These are phyloP conservation scores for Heloderma charlesbogerti DNA, from an alignment of 2,113 vertebrate genomes.

Conservation along the genomic window DNA sequence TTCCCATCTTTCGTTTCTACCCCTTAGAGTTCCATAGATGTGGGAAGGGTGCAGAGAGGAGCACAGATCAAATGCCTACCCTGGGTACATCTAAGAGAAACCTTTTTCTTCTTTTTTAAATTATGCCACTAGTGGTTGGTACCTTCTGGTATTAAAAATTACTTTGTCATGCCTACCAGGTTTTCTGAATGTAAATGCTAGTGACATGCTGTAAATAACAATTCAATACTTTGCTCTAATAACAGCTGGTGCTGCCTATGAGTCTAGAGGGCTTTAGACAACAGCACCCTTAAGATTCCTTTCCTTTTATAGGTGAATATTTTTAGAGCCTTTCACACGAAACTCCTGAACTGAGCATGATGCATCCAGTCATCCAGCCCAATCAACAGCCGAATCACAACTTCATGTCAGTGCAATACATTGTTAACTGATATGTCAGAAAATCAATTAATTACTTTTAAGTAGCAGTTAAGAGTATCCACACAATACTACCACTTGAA, in stretches of 20 bases:
- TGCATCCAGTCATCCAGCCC: constrained; percentile 64
- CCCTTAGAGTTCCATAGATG: background rate
- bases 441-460: constrained; percentile 99
- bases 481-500: constrained; percentile 89
- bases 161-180: constrained; percentile 3
- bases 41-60: background rate
- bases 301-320: constrained; percentile 72
- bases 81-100: background rate
- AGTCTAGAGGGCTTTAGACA: constrained; percentile 64
- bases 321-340: constrained; percentile 68
- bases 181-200: constrained; percentile 55
- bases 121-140: background rate
- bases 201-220: constrained; percentile 44
- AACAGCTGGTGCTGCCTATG: constrained; percentile 48
- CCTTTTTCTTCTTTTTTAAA: no score
- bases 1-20: background rate
- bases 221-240: constrained; percentile 49
- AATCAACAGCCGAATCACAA: constrained; percentile 68
- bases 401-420: constrained; percentile 84
- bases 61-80: background rate
- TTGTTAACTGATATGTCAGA: constrained; percentile 97
- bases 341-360: constrained; percentile 61
- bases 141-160: constrained; percentile 1
- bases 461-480: constrained; percentile 93
- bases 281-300: constrained; percentile 59